Evolutionary conservation across 2,888 invertebrate genomes (phyloP), one percentile per base, ranked within the genome.

Genomic region (Stegana nigrithorax): DNA sequence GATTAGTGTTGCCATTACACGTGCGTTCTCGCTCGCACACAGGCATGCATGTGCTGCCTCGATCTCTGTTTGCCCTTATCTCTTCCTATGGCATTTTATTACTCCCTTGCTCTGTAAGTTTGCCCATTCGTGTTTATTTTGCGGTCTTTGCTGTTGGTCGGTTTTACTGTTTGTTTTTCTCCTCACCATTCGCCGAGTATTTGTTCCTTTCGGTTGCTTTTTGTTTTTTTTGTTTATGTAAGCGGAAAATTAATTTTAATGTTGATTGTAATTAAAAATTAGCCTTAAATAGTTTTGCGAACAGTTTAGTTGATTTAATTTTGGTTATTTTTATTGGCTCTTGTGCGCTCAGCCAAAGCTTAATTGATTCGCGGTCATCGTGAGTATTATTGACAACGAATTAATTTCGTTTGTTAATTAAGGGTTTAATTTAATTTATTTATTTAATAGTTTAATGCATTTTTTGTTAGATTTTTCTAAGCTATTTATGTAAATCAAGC

Each of bases 1-100:
- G 74, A 80, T 80, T 77, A 77, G 78, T 76, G 76, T 73, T 68
- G 75, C 72, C 76, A n/a, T n/a, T n/a, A n/a, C 75, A 77, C 59
- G 19, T 45, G 29, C 44, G 12, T 27, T 12, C 29, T 61, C 29
- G 56, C n/a, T 32, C 19, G 7, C 29, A 17, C 21, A 39, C 25
- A n/a, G n/a, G n/a, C n/a, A n/a, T 60, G 63, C 36, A 21, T 17
- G 23, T 53, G 59, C 42, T 42, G 19, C 59, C 8, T 27, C n/a
- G 2, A 2, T 21, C 32, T 53, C 14, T 32, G 6, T 19, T 7
- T 32, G 6, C 19, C 19, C 2, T 4, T 21, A 19, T 63, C 17
- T 60, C 32, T 50, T 60, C 51, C 53, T 44, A 51, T 21, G 1
- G 21, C 21, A 17, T 17, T 32, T 53, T 14, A 45, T 45, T 45